These are phyloP conservation scores for Conops quadrifasciatus DNA, from an alignment of 2,888 invertebrate genomes.

Conservation along the genomic window DNA sequence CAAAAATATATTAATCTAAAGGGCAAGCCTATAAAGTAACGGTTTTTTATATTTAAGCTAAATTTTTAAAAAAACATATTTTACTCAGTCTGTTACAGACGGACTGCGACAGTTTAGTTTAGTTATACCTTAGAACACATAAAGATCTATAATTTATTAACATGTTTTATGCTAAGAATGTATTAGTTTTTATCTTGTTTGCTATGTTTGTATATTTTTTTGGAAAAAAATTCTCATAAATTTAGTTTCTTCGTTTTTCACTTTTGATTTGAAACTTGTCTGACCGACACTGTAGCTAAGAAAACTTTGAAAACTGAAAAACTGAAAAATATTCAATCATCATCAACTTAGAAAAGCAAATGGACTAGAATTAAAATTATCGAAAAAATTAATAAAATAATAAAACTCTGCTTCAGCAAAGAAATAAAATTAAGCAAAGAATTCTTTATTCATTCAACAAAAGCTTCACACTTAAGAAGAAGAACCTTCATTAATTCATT, in stretches of 20 bases:
- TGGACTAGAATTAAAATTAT: no score
- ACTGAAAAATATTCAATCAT: background rate
- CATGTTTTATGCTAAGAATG: background rate
- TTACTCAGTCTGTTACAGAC: background rate
- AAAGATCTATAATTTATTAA: slow-evolving; percentile 33
- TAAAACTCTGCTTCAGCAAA: slow-evolving; percentile 17
- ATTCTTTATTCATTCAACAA: background rate
- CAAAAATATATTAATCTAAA: slow-evolving; percentile 26
- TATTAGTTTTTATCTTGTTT: slow-evolving; percentile 20
- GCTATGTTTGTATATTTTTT: slow-evolving; percentile 29
- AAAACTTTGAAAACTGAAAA: background rate
- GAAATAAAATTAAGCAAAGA: slow-evolving; percentile 22
- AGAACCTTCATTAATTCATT: background rate
- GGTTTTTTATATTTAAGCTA: background rate
- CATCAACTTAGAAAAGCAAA: no score
- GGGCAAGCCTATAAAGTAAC: background rate
- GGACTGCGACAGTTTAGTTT: no score
- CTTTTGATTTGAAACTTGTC: background rate
- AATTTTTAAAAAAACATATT: background rate
- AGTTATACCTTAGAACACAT: no score
- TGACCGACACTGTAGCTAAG: no score
- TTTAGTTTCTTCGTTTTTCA: slow-evolving; percentile 18
- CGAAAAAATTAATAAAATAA: slow-evolving; percentile 7
- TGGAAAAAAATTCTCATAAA: slow-evolving; percentile 15
- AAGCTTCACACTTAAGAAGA: no score